Evolutionary conservation across 2,888 invertebrate species (phyloP).

Genomic region (Melieria picta): DNA sequence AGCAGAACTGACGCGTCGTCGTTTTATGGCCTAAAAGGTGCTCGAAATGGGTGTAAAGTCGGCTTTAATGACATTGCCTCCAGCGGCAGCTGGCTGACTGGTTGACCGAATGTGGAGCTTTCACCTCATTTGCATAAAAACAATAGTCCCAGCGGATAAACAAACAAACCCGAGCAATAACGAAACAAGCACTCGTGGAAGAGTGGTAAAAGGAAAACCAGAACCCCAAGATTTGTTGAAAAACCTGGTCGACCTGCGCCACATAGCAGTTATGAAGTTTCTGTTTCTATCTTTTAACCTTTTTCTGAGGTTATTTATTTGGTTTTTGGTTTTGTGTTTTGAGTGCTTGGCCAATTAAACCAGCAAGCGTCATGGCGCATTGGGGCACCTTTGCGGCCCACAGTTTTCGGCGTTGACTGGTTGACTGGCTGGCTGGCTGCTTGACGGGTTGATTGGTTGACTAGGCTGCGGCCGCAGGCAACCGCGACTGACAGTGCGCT

Average conservation of each 20-base stretch:
- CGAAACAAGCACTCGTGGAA: neutral
- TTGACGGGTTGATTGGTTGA: no score
- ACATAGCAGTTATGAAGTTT: no score
- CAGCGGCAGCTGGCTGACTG: constrained; percentile 15
- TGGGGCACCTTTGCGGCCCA: constrained; percentile 56
- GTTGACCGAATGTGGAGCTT: constrained; percentile 44
- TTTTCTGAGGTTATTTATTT: no score
- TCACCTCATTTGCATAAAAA: constrained; percentile 57
- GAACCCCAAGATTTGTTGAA: neutral
- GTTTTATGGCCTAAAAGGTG: constrained; percentile 1
- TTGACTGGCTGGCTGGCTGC: neutral
- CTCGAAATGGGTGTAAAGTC: constrained; percentile 18
- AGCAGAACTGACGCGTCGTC: neutral
- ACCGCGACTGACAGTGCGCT: constrained; percentile 21
- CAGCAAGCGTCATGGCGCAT: neutral
- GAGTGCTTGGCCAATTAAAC: no score
- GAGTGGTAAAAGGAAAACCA: constrained; percentile 21
- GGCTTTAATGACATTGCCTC: constrained; percentile 18
- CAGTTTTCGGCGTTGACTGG: constrained; percentile 33
- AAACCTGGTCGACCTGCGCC: neutral
- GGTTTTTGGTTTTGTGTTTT: no score
- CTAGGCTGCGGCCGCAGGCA: constrained; percentile 19
- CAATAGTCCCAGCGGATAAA: neutral
- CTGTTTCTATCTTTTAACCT: no score
- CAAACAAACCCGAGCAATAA: constrained; percentile 5